A percentile compares a stretch with the other conserved stretches of the same genome.
These are phyloP conservation scores for Micrastur ruficollis DNA, from an alignment of 2,797 vertebrate species.

Conservation along the genomic window DNA sequence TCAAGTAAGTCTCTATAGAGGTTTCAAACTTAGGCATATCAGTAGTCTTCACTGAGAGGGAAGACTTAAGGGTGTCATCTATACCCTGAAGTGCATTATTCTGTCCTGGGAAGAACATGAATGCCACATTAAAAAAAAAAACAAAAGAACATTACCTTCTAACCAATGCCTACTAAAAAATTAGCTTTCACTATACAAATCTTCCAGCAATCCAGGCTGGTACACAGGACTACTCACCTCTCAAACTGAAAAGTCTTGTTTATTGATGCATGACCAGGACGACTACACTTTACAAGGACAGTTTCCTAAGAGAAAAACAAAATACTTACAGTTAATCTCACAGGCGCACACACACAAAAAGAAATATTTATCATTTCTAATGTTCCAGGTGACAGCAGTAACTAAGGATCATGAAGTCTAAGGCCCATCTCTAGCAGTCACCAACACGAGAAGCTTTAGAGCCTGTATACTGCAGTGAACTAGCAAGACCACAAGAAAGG, in stretches of 20 bases:
- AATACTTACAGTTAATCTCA: neutral
- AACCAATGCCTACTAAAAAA: neutral
- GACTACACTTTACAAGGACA: constrained; percentile 77
- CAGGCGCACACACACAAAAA: neutral
- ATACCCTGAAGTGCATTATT: neutral
- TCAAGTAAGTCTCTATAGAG: neutral
- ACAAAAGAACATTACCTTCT: neutral
- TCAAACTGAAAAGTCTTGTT: constrained; percentile 86
- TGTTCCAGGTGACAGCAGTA: neutral
- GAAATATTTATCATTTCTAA: neutral
- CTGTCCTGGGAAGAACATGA: neutral
- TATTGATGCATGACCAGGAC: constrained; percentile 69
- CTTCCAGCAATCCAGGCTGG: neutral
- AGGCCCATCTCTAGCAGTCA: neutral
- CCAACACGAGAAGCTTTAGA: neutral
- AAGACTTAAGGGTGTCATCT: neutral
- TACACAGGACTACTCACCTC: constrained; percentile 71
- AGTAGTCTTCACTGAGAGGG: neutral
- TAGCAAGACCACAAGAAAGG: neutral
- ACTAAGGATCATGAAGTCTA: neutral
- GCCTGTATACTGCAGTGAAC: neutral
- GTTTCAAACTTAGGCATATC: neutral
- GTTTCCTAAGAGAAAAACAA: constrained; percentile 78
- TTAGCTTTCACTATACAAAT: neutral
- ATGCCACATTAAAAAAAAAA: neutral